Evolutionary conservation across 2,888 invertebrate genomes (phyloP).

Genomic region (Diadegma fenestrale): DNA sequence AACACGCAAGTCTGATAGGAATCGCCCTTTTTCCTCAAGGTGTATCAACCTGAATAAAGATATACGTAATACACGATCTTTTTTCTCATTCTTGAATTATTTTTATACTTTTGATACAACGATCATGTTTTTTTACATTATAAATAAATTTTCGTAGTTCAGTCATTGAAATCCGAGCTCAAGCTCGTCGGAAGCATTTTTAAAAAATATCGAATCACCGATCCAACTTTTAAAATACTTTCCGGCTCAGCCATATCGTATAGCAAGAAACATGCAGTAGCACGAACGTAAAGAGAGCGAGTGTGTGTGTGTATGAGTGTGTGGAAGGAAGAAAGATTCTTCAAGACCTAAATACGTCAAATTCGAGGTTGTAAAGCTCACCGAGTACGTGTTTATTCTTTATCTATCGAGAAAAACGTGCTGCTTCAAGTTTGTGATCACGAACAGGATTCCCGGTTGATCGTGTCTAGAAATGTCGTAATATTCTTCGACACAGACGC

Average conservation of each 20-base stretch:
- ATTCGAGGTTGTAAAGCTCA: constrained; percentile 2
- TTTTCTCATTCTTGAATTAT: constrained; percentile 20
- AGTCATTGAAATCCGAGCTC: constrained; percentile 2
- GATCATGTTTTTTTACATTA: constrained; percentile 1
- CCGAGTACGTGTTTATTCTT: neutral
- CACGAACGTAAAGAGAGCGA: no score
- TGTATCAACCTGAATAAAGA: constrained; percentile 1
- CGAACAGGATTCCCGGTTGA: constrained; percentile 23
- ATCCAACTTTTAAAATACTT: constrained; percentile 19
- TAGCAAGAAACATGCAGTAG: neutral
- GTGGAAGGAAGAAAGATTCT: neutral
- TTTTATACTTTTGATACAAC: constrained; percentile 38
- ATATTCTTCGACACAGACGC: neutral
- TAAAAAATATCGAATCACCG: constrained; percentile 29
- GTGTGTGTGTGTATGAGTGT: neutral
- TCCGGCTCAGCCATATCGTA: neutral
- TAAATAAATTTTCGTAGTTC: constrained; percentile 3
- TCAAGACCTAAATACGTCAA: constrained; percentile 16
- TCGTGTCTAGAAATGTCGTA: neutral
- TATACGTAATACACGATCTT: neutral
- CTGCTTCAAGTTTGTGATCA: constrained; percentile 45
- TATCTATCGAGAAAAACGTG: constrained; percentile 24
- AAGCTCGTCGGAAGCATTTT: constrained; percentile 21
- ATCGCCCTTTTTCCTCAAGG: constrained; percentile 51
- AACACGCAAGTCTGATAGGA: constrained; percentile 67